Percentiles rank a stretch among this genome's conserved stretches.
These are phyloP conservation scores for Chironomus striatipennis DNA, from an alignment of 1,140 invertebrate genomes.

Conservation along the genomic window DNA sequence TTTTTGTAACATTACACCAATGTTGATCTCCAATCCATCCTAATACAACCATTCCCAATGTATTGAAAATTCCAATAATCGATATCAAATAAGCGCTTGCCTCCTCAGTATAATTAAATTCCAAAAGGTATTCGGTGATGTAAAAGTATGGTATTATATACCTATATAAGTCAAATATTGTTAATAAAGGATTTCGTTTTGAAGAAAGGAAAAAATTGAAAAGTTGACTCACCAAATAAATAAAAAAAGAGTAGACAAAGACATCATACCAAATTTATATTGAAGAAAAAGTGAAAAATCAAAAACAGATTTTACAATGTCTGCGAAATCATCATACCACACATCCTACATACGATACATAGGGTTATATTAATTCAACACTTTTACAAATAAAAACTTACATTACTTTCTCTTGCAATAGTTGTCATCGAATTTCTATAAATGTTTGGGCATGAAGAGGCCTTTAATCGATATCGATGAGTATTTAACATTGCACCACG, in stretches of 20 bases:
- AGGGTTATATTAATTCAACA: constrained; percentile 28
- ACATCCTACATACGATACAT: constrained; percentile 33
- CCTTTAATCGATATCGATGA: constrained; percentile 69
- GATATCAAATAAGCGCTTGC: constrained; percentile 67
- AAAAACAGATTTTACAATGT: constrained; percentile 61
- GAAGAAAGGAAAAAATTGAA: not conserved
- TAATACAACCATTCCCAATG: constrained; percentile 79
- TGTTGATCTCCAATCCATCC: constrained; percentile 83
- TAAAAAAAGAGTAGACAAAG: constrained; percentile 71
- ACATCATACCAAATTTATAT: constrained; percentile 69
- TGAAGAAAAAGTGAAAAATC: constrained; percentile 75
- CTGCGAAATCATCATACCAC: constrained; percentile 64
- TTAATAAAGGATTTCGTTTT: not conserved
- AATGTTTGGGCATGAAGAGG: constrained; percentile 84
- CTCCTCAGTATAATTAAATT: constrained; percentile 55
- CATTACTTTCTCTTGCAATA: constrained; percentile 64
- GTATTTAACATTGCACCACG: constrained; percentile 68
- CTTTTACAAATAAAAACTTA: constrained; percentile 40
- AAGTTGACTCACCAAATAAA: constrained; percentile 58
- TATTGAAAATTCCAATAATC: constrained; percentile 76
- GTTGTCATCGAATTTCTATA: constrained; percentile 84
- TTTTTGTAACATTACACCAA: constrained; percentile 75
- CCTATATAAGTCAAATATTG: constrained; percentile 29
- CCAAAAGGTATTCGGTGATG: constrained; percentile 61
- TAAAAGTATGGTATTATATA: constrained; percentile 89